Conservation (phyloP, 2,797 vertebrate genomes). For the Brachyalestes nurse region DNA sequence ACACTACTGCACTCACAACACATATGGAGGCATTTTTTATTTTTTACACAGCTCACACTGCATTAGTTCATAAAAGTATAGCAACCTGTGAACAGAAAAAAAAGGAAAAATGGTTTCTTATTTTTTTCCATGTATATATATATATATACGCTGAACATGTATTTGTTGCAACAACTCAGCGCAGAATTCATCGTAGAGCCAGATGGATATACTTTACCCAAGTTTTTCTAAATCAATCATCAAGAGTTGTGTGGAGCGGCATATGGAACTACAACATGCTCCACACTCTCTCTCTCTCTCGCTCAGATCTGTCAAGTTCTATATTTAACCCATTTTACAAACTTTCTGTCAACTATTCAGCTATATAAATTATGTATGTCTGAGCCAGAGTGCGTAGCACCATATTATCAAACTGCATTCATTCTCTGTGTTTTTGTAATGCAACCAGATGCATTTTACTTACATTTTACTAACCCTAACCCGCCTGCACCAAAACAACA, state of each 20-base stretch:
- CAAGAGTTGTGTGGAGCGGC: slow-evolving; percentile 7
- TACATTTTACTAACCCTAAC: not conserved
- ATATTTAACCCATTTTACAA: slow-evolving; percentile 14
- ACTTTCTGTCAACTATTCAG: slow-evolving; percentile 13
- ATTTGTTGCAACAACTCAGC: slow-evolving; percentile 10
- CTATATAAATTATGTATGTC: not conserved
- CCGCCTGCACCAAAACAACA: not conserved
- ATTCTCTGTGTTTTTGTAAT: slow-evolving; percentile 21
- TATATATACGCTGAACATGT: not conserved
- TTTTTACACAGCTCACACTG: too few relatives aligned
- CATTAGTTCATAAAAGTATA: too few relatives aligned
- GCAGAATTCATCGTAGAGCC: not conserved
- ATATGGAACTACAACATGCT: slow-evolving; percentile 27
- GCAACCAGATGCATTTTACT: not conserved
- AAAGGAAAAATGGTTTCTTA: too few relatives aligned
- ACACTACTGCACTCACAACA: too few relatives aligned
- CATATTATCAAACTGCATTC: slow-evolving; percentile 2
- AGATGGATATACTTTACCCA: slow-evolving; percentile 27
- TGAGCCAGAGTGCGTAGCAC: not conserved
- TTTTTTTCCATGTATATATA: too few relatives aligned
- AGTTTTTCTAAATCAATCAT: slow-evolving; percentile 16
- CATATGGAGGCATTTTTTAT: too few relatives aligned
- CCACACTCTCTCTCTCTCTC: not conserved
- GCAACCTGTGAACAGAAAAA: too few relatives aligned
- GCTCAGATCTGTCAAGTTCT: slow-evolving; percentile 4